phyloP scores from a whole-genome alignment of 37 sponge, comb jelly and placozoan genomes.

The Corticium candelabrum region DNA sequence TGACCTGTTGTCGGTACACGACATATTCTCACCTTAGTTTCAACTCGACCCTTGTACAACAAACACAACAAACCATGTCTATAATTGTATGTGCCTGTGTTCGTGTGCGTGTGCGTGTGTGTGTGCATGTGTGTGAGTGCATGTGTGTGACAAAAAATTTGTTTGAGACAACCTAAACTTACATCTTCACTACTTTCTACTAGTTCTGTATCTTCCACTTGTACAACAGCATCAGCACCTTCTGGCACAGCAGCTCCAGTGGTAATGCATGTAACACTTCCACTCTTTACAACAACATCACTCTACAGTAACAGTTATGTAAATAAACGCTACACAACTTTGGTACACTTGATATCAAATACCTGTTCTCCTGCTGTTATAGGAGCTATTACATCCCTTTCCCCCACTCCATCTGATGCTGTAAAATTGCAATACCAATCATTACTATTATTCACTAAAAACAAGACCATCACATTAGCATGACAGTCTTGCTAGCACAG shows the following conservation, averaged over 20 bases:
- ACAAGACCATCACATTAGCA: too few species aligned
- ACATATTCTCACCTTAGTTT: not conserved
- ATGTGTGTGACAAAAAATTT: too few species aligned
- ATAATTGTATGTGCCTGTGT: too few species aligned
- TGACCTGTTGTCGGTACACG: not conserved
- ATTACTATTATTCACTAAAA: too few species aligned
- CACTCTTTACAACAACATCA: slow-evolving; percentile 26
- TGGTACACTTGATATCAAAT: not conserved
- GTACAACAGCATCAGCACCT: slow-evolving; percentile 97
- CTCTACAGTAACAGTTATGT: not conserved
- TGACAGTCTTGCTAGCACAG: too few species aligned
- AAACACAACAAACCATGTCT: not conserved
- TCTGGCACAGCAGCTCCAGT: slow-evolving; percentile 88
- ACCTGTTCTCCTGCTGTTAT: slow-evolving; percentile 66
- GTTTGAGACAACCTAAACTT: slow-evolving; percentile 12
- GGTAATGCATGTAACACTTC: slow-evolving; percentile 54
- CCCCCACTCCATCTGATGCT: slow-evolving; percentile 63
- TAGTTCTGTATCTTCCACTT: slow-evolving; percentile 93
- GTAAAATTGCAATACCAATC: too few species aligned
- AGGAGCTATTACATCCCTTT: slow-evolving; percentile 43
- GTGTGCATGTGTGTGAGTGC: too few species aligned
- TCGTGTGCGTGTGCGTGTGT: too few species aligned
- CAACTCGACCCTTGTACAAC: not conserved
- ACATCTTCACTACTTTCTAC: slow-evolving; percentile 74
- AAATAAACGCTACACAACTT: not conserved